phyloP scores from a whole-genome alignment of 2,888 invertebrate species.

The Heteromurus nitidus region DNA sequence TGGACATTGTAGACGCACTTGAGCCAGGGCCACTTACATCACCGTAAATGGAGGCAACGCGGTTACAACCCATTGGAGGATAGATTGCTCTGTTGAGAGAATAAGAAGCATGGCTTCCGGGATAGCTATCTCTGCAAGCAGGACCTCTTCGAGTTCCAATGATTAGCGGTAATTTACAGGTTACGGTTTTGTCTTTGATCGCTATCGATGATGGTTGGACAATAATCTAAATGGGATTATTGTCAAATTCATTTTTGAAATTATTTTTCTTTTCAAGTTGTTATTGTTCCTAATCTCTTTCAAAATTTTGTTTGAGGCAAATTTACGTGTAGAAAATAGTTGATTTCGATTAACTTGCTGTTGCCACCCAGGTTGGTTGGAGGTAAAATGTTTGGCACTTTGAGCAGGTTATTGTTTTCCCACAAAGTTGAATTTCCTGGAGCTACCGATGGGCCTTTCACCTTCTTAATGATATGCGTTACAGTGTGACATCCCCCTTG shows the following conservation, averaged over 20 bases:
- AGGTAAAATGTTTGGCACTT: conserved; percentile 55
- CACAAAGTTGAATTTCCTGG: conserved; percentile 54
- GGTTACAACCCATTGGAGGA: conserved; percentile 43
- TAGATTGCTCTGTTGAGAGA: conserved; percentile 46
- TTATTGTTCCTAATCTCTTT: no score
- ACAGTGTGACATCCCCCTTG: conserved; percentile 52
- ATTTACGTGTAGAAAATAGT: conserved; percentile 61
- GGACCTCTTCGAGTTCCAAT: conserved; percentile 58
- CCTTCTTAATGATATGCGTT: conserved; percentile 58
- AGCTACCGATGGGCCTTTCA: conserved; percentile 57
- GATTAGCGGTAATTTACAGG: conserved; percentile 57
- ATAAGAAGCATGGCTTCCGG: conserved; percentile 22
- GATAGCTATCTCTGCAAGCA: conserved; percentile 51
- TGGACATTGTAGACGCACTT: conserved; percentile 37
- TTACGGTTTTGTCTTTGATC: conserved; percentile 46
- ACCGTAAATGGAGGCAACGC: conserved; percentile 53
- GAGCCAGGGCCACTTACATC: conserved; percentile 48
- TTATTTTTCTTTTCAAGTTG: no score
- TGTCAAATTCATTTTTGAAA: no score
- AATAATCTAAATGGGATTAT: conserved; percentile 37
- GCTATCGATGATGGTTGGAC: conserved; percentile 48
- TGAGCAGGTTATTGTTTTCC: conserved; percentile 55
- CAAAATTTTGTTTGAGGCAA: not conserved
- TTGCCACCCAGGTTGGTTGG: conserved; percentile 54
- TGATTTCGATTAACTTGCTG: conserved; percentile 53